phyloP scores from a whole-genome alignment of 1,140 invertebrate species.

The Musca vetustissima region DNA sequence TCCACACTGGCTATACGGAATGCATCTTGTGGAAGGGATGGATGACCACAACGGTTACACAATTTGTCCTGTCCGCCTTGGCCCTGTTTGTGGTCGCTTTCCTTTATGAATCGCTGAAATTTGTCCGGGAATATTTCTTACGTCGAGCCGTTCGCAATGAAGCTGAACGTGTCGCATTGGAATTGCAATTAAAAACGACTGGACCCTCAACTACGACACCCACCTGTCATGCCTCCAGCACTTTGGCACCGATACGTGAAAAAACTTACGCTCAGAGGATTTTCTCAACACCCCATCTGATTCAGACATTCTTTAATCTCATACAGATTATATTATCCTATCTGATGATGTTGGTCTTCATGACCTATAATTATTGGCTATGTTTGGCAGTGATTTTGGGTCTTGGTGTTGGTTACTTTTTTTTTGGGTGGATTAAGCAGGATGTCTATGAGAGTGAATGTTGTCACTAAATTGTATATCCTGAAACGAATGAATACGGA shows the following conservation, averaged over 20 bases:
- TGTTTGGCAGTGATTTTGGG: constrained; percentile 86
- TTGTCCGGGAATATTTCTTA: constrained; percentile 39
- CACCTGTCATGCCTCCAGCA: neutral
- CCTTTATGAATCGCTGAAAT: constrained; percentile 49
- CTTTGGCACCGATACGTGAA: constrained; percentile 11
- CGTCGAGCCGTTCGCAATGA: constrained; percentile 33
- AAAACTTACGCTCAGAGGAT: constrained; percentile 39
- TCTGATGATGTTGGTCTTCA: constrained; percentile 95
- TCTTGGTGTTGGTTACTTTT: constrained; percentile 85
- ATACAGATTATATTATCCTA: constrained; percentile 89
- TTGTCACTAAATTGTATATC: constrained; percentile 63
- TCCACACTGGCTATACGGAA: constrained; percentile 74
- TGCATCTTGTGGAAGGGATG: constrained; percentile 79
- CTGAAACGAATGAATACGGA: too few species aligned
- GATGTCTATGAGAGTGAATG: constrained; percentile 83
- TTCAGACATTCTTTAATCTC: constrained; percentile 86
- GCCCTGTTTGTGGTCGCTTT: constrained; percentile 43
- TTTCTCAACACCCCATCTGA: constrained; percentile 61
- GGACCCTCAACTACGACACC: neutral
- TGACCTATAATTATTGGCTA: constrained; percentile 96
- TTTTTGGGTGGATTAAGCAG: constrained; percentile 78
- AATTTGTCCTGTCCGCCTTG: constrained; percentile 45
- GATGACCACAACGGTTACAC: constrained; percentile 53
- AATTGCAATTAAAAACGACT: constrained; percentile 26
- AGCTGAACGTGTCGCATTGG: constrained; percentile 35